A percentile compares a stretch with the other conserved stretches of the same genome.
Conservation (phyloP, 2,888 invertebrate genomes). For the Euproctis similis region DNA sequence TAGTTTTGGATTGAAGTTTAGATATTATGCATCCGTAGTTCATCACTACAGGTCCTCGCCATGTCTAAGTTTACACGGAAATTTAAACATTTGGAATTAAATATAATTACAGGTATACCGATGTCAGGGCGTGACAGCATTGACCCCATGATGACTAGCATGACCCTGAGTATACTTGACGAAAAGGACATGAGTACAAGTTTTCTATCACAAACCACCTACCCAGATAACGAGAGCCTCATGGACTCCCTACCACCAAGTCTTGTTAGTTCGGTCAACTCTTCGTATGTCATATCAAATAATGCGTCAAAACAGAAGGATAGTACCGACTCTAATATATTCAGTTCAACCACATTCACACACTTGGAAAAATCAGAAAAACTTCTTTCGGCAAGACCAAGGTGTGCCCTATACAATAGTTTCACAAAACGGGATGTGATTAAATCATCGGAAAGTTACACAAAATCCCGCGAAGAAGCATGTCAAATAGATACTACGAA, state of each 20-base stretch:
- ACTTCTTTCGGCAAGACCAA: slow-evolving; percentile 52
- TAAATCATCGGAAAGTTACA: slow-evolving; percentile 58
- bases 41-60: no score
- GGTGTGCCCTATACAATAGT: slow-evolving; percentile 50
- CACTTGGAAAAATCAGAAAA: slow-evolving; percentile 60
- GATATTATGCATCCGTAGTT: no score
- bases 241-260: slow-evolving; percentile 67
- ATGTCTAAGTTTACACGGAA: no score
- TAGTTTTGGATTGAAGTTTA: no score
- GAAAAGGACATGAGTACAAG: slow-evolving; percentile 73
- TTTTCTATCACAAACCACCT: slow-evolving; percentile 67
- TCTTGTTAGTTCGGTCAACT: slow-evolving; percentile 64
- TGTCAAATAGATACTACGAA: slow-evolving; percentile 58
- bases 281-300: slow-evolving; percentile 49
- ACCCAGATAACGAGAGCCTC: slow-evolving; percentile 64
- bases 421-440: slow-evolving; percentile 47
- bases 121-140: slow-evolving; percentile 54
- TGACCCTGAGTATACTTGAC: slow-evolving; percentile 68
- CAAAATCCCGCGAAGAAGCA: slow-evolving; percentile 56
- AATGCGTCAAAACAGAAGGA: slow-evolving; percentile 43
- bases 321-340: slow-evolving; percentile 51
- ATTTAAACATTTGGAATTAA: no score
- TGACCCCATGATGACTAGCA: slow-evolving; percentile 68
- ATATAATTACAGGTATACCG: slow-evolving; percentile 47
- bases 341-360: slow-evolving; percentile 64